Conservation (phyloP, 1,140 invertebrate genomes). For the Habropoda laboriosa region DNA sequence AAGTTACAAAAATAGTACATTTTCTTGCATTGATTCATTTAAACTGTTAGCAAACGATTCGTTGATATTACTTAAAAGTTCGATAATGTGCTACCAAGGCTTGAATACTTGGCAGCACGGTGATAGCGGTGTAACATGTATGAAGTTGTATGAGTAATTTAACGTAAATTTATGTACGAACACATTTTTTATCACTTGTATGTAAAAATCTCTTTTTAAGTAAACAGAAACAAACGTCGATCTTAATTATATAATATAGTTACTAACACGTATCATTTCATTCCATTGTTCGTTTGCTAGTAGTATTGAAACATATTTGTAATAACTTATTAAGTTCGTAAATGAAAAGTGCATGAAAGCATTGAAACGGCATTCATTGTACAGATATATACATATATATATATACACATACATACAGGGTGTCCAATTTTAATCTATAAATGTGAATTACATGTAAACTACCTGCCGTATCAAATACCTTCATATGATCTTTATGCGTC, state of each 20-base stretch:
- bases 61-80: conserved; percentile 34
- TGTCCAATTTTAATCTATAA: too few species aligned
- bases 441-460: too few species aligned
- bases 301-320: conserved; percentile 11
- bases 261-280: conserved; percentile 45
- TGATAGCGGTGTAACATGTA: conserved; percentile 14
- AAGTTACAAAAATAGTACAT: conserved; percentile 60
- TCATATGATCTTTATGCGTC: too few species aligned
- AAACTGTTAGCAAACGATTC: conserved; percentile 11
- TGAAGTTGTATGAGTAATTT: conserved; percentile 16
- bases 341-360: conserved; percentile 4
- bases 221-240: neutral
- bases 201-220: conserved; percentile 24
- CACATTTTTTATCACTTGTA: conserved; percentile 33
- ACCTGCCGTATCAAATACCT: too few species aligned
- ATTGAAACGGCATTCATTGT: conserved; percentile 21
- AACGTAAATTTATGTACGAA: conserved; percentile 23
- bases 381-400: too few species aligned
- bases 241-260: conserved; percentile 25
- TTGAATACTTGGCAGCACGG: neutral
- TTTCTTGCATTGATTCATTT: conserved; percentile 65
- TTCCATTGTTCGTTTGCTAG: conserved; percentile 46
- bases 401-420: too few species aligned
- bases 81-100: neutral
- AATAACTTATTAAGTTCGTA: conserved; percentile 24